Conservation (phyloP, 1,140 invertebrate genomes). For the Globodera ellingtonae region DNA sequence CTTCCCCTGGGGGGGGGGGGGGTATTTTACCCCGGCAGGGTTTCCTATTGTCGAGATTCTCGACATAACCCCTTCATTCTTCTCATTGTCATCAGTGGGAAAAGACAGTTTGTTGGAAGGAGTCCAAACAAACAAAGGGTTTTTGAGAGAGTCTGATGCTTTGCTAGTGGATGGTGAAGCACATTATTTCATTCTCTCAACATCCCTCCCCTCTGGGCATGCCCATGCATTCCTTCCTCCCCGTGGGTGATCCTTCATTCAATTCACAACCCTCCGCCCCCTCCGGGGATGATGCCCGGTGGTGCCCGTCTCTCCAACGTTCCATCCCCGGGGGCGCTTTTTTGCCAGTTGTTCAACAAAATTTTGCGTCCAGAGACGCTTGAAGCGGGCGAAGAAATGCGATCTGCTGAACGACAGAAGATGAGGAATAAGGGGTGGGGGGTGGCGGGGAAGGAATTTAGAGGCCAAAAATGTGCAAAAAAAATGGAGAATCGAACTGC, state of each 20-base stretch:
- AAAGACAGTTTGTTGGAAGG: background rate
- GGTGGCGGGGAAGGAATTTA: background rate
- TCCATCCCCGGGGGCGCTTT: background rate
- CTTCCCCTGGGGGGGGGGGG: too few species aligned
- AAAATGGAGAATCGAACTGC: background rate
- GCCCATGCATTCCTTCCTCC: background rate
- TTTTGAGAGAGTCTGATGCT: background rate
- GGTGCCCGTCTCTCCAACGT: too few species aligned
- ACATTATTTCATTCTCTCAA: too few species aligned
- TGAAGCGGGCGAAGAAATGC: background rate
- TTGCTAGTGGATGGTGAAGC: background rate
- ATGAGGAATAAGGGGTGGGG: background rate
- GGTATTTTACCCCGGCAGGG: too few species aligned
- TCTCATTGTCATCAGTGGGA: background rate
- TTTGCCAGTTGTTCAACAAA: background rate
- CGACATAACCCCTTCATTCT: background rate
- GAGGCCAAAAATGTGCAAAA: background rate
- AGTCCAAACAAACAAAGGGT: background rate
- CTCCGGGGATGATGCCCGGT: background rate
- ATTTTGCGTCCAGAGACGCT: background rate
- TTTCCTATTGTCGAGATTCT: too few species aligned
- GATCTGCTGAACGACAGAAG: background rate
- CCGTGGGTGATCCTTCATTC: background rate
- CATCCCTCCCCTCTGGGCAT: too few species aligned
- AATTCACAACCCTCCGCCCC: background rate